These are phyloP conservation scores for Contarinia nasturtii DNA, from an alignment of 1,140 invertebrate genomes.

Conservation along the genomic window DNA sequence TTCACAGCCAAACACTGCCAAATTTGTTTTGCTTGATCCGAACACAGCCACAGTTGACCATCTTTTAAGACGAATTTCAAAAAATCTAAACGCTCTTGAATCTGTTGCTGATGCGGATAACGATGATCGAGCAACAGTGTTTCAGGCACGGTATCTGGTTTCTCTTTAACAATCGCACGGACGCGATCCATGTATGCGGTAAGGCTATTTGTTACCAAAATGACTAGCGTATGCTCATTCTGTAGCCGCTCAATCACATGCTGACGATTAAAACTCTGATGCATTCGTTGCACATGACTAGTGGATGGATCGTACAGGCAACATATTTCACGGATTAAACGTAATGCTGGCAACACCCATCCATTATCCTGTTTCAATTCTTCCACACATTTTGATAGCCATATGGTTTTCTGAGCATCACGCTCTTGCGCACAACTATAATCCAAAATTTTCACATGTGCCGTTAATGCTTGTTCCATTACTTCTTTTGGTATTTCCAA, in stretches of 20 bases:
- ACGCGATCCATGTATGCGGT: constrained; percentile 82
- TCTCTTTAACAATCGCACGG: constrained; percentile 45
- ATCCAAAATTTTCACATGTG: constrained; percentile 95
- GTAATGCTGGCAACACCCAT: constrained; percentile 87
- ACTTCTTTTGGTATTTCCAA: constrained; percentile 94
- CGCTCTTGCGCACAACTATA: constrained; percentile 93
- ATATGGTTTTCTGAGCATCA: constrained; percentile 88
- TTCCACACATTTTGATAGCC: constrained; percentile 89
- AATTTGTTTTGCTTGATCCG: constrained; percentile 90
- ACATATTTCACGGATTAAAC: constrained; percentile 92
- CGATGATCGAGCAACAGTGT: constrained; percentile 71
- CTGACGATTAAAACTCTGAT: constrained; percentile 46
- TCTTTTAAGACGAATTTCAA: constrained; percentile 81
- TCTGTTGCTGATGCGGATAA: constrained; percentile 82
- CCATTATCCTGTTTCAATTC: constrained; percentile 68
- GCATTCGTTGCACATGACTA: constrained; percentile 42
- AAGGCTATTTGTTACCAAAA: constrained; percentile 83
- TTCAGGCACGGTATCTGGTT: constrained; percentile 59
- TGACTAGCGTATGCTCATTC: constrained; percentile 78
- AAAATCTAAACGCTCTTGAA: constrained; percentile 87
- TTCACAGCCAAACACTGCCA: constrained; percentile 91
- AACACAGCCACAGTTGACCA: constrained; percentile 88
- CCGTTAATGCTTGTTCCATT: constrained; percentile 87
- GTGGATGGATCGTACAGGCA: constrained; percentile 72
- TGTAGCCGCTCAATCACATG: constrained; percentile 81